Evolutionary conservation across 1,140 invertebrate genomes (phyloP).

Genomic region (Wiebesia pumilae): DNA sequence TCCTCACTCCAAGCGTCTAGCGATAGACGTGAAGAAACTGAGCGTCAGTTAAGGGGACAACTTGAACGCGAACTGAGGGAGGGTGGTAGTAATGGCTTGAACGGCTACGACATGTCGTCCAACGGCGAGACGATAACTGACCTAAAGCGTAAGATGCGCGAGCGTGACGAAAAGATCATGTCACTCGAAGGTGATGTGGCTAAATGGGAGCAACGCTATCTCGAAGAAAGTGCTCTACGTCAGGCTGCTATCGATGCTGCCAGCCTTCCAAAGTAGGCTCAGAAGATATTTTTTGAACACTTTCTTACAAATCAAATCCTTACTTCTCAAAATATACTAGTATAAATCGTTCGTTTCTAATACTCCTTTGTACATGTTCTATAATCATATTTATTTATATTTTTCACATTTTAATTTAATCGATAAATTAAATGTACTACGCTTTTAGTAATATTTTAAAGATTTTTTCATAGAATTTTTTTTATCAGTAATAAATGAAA

Average conservation of each 20-base stretch:
- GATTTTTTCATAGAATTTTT: no score
- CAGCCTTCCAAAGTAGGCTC: constrained; percentile 85
- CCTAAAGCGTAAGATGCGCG: constrained; percentile 81
- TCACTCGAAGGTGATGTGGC: constrained; percentile 87
- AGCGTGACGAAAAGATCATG: constrained; percentile 88
- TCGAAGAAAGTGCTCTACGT: constrained; percentile 88
- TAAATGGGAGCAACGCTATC: constrained; percentile 91
- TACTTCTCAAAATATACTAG: no score
- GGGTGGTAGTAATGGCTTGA: constrained; percentile 75
- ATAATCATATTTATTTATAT: no score
- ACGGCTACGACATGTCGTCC: constrained; percentile 62
- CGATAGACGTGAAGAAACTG: constrained; percentile 89
- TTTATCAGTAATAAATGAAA: not conserved
- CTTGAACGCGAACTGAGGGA: constrained; percentile 87
- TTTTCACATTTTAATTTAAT: no score
- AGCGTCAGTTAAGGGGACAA: constrained; percentile 85
- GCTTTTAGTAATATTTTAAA: no score
- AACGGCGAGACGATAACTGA: constrained; percentile 79
- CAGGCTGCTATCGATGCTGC: constrained; percentile 90
- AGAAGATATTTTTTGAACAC: not conserved
- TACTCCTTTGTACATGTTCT: no score
- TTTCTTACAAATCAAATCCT: no score
- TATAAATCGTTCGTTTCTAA: no score
- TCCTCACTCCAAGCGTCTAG: constrained; percentile 88
- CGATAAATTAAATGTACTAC: no score